Conservation (phyloP, 1,140 invertebrate species). For the Neodiprion virginianus region DNA sequence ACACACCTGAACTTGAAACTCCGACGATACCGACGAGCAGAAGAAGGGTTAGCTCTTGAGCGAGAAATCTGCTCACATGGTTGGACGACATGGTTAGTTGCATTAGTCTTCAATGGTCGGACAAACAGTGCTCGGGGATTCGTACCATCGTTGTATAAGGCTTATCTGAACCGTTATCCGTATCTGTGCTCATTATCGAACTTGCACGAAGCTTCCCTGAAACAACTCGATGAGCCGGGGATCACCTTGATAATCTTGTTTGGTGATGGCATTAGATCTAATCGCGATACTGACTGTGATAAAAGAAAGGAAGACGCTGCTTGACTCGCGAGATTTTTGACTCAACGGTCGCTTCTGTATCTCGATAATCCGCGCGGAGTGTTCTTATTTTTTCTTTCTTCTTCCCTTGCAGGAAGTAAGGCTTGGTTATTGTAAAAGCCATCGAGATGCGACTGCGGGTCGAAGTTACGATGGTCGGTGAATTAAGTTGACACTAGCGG, state of each 20-base stretch:
- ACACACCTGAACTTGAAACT: not conserved
- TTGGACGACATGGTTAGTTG: not conserved
- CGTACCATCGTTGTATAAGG: not conserved
- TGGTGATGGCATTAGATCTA: too few relatives aligned
- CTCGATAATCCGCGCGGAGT: too few relatives aligned
- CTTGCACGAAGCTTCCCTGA: too few relatives aligned
- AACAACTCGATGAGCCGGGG: too few relatives aligned
- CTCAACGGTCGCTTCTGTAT: not conserved
- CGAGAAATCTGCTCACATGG: not conserved
- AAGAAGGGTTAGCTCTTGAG: not conserved
- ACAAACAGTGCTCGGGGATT: not conserved
- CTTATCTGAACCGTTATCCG: not conserved
- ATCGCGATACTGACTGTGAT: too few relatives aligned
- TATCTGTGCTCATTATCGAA: not conserved
- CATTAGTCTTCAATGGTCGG: not conserved
- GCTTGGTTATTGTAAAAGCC: not conserved
- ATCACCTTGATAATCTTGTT: too few relatives aligned
- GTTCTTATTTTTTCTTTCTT: too few relatives aligned
- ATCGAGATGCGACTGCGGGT: not conserved
- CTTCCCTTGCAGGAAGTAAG: not conserved
- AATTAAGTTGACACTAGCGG: constrained; percentile 16
- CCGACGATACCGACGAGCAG: not conserved
- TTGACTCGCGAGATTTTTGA: not conserved
- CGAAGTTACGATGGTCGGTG: not conserved
- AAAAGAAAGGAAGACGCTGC: too few relatives aligned